Conservation (phyloP, 2,888 invertebrate genomes). For the Phaedon cochleariae region DNA sequence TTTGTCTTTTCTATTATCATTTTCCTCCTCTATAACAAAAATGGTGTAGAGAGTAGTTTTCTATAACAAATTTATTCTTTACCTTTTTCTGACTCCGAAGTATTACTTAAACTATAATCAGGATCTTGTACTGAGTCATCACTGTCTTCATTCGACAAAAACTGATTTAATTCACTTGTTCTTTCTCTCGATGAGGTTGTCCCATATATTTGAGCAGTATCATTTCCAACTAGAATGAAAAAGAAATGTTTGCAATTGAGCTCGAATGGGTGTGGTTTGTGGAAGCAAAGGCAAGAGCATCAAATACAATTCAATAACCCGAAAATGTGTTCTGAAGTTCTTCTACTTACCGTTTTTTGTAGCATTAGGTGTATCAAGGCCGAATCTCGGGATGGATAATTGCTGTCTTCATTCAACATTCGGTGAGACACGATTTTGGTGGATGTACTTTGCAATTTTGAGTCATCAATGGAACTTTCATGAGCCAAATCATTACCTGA, state of each 20-base stretch:
- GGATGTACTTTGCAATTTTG: too few relatives aligned
- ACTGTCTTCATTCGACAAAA: slow-evolving; percentile 1
- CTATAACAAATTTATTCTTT: not conserved
- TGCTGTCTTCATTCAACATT: slow-evolving; percentile 4
- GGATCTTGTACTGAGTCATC: slow-evolving; percentile 2
- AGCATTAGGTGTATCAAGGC: too few relatives aligned
- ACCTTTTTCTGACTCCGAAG: slow-evolving; percentile 4
- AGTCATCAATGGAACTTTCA: too few relatives aligned
- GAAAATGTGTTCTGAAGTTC: too few relatives aligned
- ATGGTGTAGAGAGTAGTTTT: not conserved
- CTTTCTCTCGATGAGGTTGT: slow-evolving; percentile 4
- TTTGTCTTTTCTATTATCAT: not conserved
- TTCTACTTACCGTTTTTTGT: too few relatives aligned
- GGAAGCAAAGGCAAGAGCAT: too few relatives aligned
- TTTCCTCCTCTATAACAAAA: slow-evolving; percentile 4
- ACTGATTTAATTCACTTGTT: not conserved
- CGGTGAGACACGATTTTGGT: not conserved
- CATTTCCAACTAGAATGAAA: too few relatives aligned
- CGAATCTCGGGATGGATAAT: too few relatives aligned
- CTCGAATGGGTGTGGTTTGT: too few relatives aligned
- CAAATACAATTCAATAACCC: too few relatives aligned
- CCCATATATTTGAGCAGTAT: slow-evolving; percentile 3
- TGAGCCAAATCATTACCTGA: not conserved
- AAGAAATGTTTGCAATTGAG: too few relatives aligned
- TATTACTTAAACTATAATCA: not conserved